Percentiles rank a stretch among this genome's conserved stretches.
These are phyloP conservation scores for Delia radicum DNA, from an alignment of 1,140 invertebrate genomes.

Conservation along the genomic window DNA sequence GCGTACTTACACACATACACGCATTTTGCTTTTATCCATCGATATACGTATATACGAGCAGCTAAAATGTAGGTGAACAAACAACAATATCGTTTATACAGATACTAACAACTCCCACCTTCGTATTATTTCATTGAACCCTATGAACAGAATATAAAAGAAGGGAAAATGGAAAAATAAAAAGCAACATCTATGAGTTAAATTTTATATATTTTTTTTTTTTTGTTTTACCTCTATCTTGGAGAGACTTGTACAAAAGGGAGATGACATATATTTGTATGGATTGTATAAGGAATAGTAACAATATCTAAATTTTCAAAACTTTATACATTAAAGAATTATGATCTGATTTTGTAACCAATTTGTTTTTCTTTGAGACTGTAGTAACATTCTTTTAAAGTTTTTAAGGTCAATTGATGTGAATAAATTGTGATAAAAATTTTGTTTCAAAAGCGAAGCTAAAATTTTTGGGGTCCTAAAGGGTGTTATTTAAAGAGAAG, in stretches of 20 bases:
- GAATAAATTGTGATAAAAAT: not conserved
- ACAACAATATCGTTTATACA: constrained; percentile 1
- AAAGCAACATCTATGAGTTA: not conserved
- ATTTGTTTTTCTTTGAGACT: not conserved
- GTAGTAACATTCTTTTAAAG: not conserved
- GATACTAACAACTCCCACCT: constrained; percentile 15
- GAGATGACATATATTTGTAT: too few species aligned
- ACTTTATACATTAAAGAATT: not conserved
- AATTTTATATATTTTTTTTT: not conserved
- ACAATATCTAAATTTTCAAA: too few species aligned
- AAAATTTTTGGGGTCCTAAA: too few species aligned
- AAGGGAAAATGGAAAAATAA: not conserved
- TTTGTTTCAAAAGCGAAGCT: too few species aligned
- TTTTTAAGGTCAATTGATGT: not conserved
- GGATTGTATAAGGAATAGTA: too few species aligned
- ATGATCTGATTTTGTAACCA: not conserved
- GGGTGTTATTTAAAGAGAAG: not conserved
- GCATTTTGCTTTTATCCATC: not conserved
- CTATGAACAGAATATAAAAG: not conserved
- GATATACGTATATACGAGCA: not conserved
- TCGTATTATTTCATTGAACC: constrained; percentile 18
- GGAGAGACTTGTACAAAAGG: too few species aligned
- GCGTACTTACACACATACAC: not conserved
- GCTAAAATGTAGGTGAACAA: constrained; percentile 12
- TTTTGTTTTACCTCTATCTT: not conserved